Evolutionary conservation across 2,797 vertebrate species (phyloP), one percentile per base, ranked within the genome.

Genomic region (Eupleurogrammus muticus): DNA sequence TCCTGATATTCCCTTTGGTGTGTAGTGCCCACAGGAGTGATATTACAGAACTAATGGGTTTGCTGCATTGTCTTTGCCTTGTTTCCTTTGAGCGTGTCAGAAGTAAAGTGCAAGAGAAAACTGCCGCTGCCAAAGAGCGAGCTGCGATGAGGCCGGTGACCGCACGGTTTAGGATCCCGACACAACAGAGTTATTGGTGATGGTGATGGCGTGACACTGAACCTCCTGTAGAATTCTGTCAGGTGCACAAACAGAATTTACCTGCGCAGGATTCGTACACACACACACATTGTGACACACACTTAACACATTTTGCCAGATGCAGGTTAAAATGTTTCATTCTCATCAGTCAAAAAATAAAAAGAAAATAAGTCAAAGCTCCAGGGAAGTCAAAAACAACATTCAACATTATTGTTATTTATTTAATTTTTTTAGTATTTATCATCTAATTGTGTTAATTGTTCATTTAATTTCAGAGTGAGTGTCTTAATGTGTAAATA

Each of bases 1-100:
- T 73, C 66, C 72, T 84, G 77, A 86, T 89, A 85, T 85, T 82
- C 79, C 84, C 85, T 79, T 74, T 80, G 90, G 80, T 82, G 76
- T 77, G 52, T 54, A 10, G 70, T 20, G 52, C 51, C 78, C 66
- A 70, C 64, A 70, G 68, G 79, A 84, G 80, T 87, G 81, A 82
- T 84, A 80, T 90, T 86, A 85, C 73, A 89, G 66, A 83, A 75
- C 83, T 81, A 88, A 89, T 84, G 76, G 73, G 5, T 70, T 67
- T 72, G 49, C 72, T 75, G 82, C 57, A 67, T 66, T 75, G 72
- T 56, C 56, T 77, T 67, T 74, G 79, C 61, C 49, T 77, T 64
- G 61, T 70, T 83, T 84, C 71, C 79, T 75, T 66, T 57, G 49
- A 77, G 51, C 54, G 62, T 58, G 61, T 73, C 61, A 75, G 63